Percentiles rank a stretch among this genome's conserved stretches.
Conservation (phyloP, 2,888 invertebrate species). For the Agonopterix heracliana region DNA sequence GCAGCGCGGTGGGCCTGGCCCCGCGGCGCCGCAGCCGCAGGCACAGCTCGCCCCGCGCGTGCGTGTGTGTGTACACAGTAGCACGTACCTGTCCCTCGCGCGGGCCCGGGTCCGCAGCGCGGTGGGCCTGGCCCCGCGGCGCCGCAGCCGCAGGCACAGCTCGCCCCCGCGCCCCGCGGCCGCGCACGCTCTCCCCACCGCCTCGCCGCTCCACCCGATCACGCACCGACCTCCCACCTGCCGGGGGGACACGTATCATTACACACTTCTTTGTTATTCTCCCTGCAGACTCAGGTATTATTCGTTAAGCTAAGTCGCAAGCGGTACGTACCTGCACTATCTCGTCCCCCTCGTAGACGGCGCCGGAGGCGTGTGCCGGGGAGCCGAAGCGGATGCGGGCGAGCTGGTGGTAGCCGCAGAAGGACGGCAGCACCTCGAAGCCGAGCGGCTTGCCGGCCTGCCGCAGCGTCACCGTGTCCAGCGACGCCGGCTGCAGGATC, state of each 20-base stretch:
- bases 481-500: slow-evolving; percentile 92
- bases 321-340: slow-evolving; percentile 78
- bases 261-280: background rate
- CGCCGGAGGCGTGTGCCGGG: slow-evolving; percentile 93
- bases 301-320: too few species aligned
- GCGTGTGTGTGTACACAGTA: too few species aligned
- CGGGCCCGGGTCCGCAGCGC: slow-evolving; percentile 30
- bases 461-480: slow-evolving; percentile 90
- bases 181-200: slow-evolving; percentile 28
- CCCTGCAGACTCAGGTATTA: too few species aligned
- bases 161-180: slow-evolving; percentile 17
- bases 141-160: slow-evolving; percentile 8
- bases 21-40: too few species aligned
- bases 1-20: too few species aligned
- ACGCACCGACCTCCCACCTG: slow-evolving; percentile 53
- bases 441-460: slow-evolving; percentile 93
- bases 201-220: slow-evolving; percentile 50
- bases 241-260: background rate
- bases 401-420: slow-evolving; percentile 85
- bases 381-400: slow-evolving; percentile 93
- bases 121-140: slow-evolving; percentile 46
- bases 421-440: slow-evolving; percentile 91
- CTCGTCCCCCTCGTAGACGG: slow-evolving; percentile 97
- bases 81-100: background rate
- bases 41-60: too few species aligned